Conservation (phyloP, 2,888 invertebrate species). For the Phyllotreta striolata region DNA sequence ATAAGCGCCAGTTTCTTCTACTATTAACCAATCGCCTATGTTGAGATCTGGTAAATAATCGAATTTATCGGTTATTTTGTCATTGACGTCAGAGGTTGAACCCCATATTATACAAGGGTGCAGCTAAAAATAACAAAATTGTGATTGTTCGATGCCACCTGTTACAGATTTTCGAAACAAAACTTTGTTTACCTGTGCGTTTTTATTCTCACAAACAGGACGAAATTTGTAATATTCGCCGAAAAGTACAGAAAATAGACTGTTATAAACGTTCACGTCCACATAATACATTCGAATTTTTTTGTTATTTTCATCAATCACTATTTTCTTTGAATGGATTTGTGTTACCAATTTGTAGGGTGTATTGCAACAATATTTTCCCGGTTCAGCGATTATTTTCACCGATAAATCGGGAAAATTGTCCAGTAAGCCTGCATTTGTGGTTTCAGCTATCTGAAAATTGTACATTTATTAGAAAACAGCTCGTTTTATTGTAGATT, state of each 20-base stretch:
- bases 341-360: conserved; percentile 67
- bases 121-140: too few relatives aligned
- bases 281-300: conserved; percentile 29
- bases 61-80: conserved; percentile 62
- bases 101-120: conserved; percentile 46
- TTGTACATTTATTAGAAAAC: not conserved
- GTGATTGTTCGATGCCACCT: too few relatives aligned
- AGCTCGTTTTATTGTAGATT: too few relatives aligned
- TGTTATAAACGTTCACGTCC: conserved; percentile 21
- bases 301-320: conserved; percentile 33
- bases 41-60: conserved; percentile 64
- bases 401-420: conserved; percentile 63
- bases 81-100: conserved; percentile 69
- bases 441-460: conserved; percentile 55
- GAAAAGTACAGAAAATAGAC: conserved; percentile 10
- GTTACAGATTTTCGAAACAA: too few relatives aligned
- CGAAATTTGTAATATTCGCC: conserved; percentile 24
- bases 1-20: conserved; percentile 71
- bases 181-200: conserved; percentile 19
- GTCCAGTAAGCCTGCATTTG: conserved; percentile 64
- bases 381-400: conserved; percentile 68
- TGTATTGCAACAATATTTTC: conserved; percentile 69
- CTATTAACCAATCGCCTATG: conserved; percentile 66
- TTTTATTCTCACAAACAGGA: conserved; percentile 44
- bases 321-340: conserved; percentile 59